Conservation (phyloP, 2,113 vertebrate genomes). For the Otis tarda region DNA sequence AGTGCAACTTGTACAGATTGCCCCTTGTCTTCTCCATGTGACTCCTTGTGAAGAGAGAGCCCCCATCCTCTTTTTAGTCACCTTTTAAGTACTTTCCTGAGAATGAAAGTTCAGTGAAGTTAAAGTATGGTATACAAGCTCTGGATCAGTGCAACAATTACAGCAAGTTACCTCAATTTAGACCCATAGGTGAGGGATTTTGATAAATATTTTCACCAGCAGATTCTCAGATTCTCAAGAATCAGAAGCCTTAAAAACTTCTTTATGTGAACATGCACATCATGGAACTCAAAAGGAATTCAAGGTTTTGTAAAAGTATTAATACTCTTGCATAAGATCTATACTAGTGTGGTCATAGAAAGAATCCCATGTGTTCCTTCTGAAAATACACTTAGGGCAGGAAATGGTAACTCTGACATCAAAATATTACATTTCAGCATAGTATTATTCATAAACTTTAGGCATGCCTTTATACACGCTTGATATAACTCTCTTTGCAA, state of each 20-base stretch:
- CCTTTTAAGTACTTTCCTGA: background rate
- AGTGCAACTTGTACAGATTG: background rate
- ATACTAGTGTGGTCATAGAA: background rate
- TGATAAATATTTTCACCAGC: background rate
- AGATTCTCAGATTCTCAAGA: background rate
- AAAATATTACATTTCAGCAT: background rate
- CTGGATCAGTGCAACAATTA: background rate
- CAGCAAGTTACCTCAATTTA: background rate
- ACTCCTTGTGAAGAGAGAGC: background rate
- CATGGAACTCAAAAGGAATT: background rate
- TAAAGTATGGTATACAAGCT: background rate
- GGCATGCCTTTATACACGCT: background rate
- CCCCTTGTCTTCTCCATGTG: background rate
- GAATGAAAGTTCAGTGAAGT: background rate
- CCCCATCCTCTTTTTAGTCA: background rate
- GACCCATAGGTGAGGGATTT: background rate
- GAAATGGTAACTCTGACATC: background rate
- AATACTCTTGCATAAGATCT: background rate
- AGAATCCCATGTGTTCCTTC: background rate
- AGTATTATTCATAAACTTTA: background rate
- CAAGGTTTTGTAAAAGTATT: background rate
- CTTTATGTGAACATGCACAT: background rate
- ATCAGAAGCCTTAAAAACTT: background rate
- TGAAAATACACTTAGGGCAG: background rate
- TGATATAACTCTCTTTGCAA: background rate